Evolutionary conservation across 2,797 vertebrate species (phyloP).

Genomic region (Pseudomugil gertrudae): DNA sequence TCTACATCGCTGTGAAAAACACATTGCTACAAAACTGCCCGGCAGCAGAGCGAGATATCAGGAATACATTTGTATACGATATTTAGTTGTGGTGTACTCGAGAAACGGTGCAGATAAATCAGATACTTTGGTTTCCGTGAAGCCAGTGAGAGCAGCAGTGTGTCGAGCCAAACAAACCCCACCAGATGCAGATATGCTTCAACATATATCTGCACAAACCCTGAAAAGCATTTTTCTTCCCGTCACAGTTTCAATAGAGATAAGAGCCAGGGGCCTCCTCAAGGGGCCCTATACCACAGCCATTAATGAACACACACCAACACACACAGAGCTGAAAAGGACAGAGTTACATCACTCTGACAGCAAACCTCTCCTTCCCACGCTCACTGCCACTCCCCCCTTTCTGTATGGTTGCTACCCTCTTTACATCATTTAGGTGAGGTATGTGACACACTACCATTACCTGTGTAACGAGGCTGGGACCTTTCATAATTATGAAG

Average conservation of each 20-base stretch:
- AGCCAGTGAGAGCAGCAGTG: constrained; percentile 20
- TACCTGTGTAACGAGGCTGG: constrained; percentile 16
- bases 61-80: too few relatives aligned
- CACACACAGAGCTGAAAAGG: neutral
- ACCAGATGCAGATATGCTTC: too few relatives aligned
- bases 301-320: constrained; percentile 14
- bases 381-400: neutral
- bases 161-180: neutral
- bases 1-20: neutral
- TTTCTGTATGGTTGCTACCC: neutral
- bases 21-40: neutral
- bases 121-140: constrained; percentile 1
- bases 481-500: neutral
- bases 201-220: neutral
- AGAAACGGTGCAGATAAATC: neutral
- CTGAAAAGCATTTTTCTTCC: neutral
- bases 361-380: constrained; percentile 35
- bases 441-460: constrained; percentile 29
- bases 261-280: constrained; percentile 27
- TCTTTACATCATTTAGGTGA: constrained; percentile 22
- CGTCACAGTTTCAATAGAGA: neutral
- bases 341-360: constrained; percentile 10
- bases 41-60: too few relatives aligned
- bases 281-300: constrained; percentile 12
- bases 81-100: neutral